A percentile compares a stretch with the other conserved stretches of the same genome.
phyloP scores from a whole-genome alignment of 1,140 invertebrate species.

The Cyphomyrmex costatus region DNA sequence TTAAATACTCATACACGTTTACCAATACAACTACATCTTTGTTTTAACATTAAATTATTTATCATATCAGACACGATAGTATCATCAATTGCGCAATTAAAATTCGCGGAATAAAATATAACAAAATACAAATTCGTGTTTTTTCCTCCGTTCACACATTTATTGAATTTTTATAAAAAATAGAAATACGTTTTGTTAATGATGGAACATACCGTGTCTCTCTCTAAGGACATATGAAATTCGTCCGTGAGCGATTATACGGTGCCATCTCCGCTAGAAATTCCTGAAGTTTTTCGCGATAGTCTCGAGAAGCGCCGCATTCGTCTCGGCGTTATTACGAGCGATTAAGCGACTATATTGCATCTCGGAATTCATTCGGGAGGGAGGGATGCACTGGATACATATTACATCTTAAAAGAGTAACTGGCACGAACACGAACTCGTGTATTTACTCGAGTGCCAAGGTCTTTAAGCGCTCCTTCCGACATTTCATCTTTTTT shows the following conservation, averaged over 20 bases:
- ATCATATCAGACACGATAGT: not conserved
- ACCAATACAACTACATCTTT: not conserved
- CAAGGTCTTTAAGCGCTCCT: constrained; percentile 70
- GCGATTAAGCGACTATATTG: constrained; percentile 76
- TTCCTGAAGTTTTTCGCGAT: constrained; percentile 70
- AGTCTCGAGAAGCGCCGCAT: constrained; percentile 65
- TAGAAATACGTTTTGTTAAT: constrained; percentile 21
- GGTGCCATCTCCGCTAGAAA: constrained; percentile 68
- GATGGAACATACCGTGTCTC: constrained; percentile 17
- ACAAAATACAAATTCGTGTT: not conserved
- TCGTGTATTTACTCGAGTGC: constrained; percentile 69
- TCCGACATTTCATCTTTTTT: constrained; percentile 53
- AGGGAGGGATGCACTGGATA: constrained; percentile 60
- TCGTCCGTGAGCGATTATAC: constrained; percentile 56
- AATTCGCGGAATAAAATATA: not conserved
- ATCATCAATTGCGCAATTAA: not conserved
- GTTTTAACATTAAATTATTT: not conserved
- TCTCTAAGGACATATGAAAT: constrained; percentile 33
- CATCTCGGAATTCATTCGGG: constrained; percentile 70
- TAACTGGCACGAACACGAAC: constrained; percentile 68
- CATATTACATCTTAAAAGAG: constrained; percentile 75
- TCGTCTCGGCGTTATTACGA: constrained; percentile 77
- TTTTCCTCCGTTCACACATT: not conserved
- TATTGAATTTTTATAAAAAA: constrained; percentile 4
- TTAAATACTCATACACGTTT: constrained; percentile 1